Base-by-base conservation (phyloP, 2,113 vertebrate genomes). In the Apodemus speciosus region DNA sequence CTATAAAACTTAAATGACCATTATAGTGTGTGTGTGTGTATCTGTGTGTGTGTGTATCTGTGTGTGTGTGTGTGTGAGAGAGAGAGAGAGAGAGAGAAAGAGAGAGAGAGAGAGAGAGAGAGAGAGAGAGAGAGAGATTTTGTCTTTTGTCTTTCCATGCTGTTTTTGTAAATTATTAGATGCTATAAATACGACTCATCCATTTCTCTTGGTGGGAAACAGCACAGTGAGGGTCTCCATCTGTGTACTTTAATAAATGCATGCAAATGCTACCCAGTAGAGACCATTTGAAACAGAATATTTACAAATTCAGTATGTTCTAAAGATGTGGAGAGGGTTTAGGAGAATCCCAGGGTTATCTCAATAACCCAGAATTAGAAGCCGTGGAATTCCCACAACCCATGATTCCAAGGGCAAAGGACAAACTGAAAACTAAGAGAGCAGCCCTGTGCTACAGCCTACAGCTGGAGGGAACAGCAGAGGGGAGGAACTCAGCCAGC, bases 101-200 rank as follows among this genome's bases (percentile, higher is more conserved):
- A n/a, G n/a, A n/a, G n/a, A n/a, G 58, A 66, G 64, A 32, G 30
- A 66, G 64, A 35, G 64, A 32, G 10, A 35, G 30, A 18, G 66
- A 35, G 32, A 68, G 32, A 35, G 66, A 68, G 8, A 68, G 66
- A 68, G 32, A 16, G 66, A 68, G 32, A 68, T 4, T 94, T 49
- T 92, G 49, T 46, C 53, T 51, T 93, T 90, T 93, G 83, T 88
- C 32, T 73, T 94, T 84, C 2, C 60, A 30, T 5, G n/a, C 25
- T 88, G 10, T 76, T 5, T 62, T 89, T 77, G 13, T 79, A 85
- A 95, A 15, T 4, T 66, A 72, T 6, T 77, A 60, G 27, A 81
- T 89, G 23, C 62, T 89, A 46, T 94, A 83, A 95, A 91, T 94
- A 51, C 27, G 69, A 51, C 16, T 90, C 32, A 75, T 64, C 86